phyloP scores from a whole-genome alignment of 1,140 invertebrate genomes.

The Brachionus koreanus region DNA sequence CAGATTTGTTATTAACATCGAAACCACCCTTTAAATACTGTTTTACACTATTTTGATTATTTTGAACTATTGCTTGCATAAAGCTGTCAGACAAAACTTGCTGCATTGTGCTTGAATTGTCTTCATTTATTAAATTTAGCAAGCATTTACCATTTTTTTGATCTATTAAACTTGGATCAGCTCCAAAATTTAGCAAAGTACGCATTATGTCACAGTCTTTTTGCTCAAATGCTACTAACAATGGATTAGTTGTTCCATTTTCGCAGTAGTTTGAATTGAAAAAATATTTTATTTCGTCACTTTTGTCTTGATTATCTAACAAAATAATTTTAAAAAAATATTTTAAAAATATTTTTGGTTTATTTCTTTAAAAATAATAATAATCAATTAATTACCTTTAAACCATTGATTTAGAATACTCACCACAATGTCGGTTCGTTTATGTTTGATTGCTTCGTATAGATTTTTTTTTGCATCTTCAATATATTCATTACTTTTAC shows the following conservation, averaged over 20 bases:
- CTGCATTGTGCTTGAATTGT: background rate
- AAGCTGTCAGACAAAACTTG: conserved; percentile 19
- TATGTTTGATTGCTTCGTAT: conserved; percentile 11
- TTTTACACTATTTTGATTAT: background rate
- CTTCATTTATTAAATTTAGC: conserved; percentile 9
- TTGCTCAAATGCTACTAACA: conserved; percentile 1
- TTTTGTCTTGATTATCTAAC: background rate
- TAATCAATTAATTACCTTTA: background rate
- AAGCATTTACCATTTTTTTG: conserved; percentile 14
- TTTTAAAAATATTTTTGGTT: too few relatives aligned
- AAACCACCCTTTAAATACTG: conserved; percentile 10
- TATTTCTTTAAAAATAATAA: background rate
- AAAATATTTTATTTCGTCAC: conserved; percentile 29
- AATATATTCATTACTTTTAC: background rate
- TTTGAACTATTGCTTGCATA: conserved; percentile 39
- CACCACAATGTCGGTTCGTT: conserved; percentile 17
- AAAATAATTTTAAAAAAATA: too few relatives aligned
- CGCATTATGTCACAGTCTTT: conserved; percentile 32
- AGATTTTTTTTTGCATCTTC: conserved; percentile 15
- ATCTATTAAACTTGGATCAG: conserved; percentile 31
- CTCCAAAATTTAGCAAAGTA: conserved; percentile 32
- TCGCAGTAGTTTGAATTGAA: conserved; percentile 37
- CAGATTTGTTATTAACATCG: background rate
- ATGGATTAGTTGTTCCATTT: conserved; percentile 34
- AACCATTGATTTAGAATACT: conserved; percentile 37